Conservation (phyloP, 1,140 invertebrate species). For the Popillia japonica region DNA sequence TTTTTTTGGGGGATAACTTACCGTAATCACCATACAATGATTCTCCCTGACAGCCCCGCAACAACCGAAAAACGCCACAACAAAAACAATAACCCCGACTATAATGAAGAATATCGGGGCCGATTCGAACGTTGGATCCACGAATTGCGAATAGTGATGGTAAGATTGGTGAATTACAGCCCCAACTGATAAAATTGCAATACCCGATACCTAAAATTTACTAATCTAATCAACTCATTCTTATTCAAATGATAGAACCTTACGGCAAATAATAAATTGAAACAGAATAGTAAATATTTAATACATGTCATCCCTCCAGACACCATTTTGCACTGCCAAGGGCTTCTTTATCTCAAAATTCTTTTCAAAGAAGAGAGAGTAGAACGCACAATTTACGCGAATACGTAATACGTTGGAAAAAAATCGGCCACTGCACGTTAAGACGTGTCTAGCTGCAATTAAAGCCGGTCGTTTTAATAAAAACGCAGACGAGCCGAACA, state of each 20-base stretch:
- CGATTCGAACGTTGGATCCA: slow-evolving; percentile 73
- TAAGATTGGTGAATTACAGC: slow-evolving; percentile 72
- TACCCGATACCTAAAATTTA: slow-evolving; percentile 69
- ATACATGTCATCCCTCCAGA: slow-evolving; percentile 79
- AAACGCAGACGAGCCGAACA: no score
- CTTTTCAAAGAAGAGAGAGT: not conserved
- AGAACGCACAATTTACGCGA: not conserved
- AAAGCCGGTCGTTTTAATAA: not conserved
- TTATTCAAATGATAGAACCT: slow-evolving; percentile 60
- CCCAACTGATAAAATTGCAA: slow-evolving; percentile 78
- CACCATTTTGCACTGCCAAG: slow-evolving; percentile 66
- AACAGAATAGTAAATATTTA: slow-evolving; percentile 81
- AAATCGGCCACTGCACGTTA: not conserved
- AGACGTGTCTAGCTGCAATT: not conserved
- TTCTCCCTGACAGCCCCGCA: slow-evolving; percentile 88
- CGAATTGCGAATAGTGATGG: slow-evolving; percentile 73
- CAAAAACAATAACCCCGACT: slow-evolving; percentile 83
- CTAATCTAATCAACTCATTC: slow-evolving; percentile 36
- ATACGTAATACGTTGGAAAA: not conserved
- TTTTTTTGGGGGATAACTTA: slow-evolving; percentile 60
- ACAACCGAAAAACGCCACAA: slow-evolving; percentile 89
- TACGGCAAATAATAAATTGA: slow-evolving; percentile 85
- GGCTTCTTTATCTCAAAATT: slow-evolving; percentile 28
- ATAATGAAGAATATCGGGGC: slow-evolving; percentile 82
- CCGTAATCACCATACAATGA: slow-evolving; percentile 86